Evolutionary conservation across 2,888 invertebrate genomes (phyloP).

Genomic region (Frankliniella fusca): DNA sequence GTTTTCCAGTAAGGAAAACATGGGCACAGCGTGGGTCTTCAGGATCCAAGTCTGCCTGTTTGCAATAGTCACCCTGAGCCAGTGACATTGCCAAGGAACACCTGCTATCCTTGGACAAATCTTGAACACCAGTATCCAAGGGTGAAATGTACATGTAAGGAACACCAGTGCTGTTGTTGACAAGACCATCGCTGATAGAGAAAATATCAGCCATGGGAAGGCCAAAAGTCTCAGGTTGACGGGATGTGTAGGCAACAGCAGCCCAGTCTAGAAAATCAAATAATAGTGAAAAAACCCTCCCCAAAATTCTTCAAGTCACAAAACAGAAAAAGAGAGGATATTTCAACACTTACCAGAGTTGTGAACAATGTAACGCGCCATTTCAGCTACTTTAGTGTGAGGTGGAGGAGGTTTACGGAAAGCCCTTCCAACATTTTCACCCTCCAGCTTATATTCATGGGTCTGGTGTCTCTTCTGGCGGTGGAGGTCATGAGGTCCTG

Average conservation of each 20-base stretch:
- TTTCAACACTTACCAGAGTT: constrained; percentile 55
- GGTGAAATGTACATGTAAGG: constrained; percentile 72
- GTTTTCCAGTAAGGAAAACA: constrained; percentile 63
- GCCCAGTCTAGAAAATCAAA: constrained; percentile 60
- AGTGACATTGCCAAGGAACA: constrained; percentile 65
- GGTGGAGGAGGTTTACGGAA: constrained; percentile 53
- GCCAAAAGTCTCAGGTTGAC: constrained; percentile 55
- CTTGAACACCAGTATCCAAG: constrained; percentile 63
- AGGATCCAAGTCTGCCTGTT: constrained; percentile 58
- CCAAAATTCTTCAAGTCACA: constrained; percentile 24
- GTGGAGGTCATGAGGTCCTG: neutral
- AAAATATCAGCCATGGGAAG: constrained; percentile 67
- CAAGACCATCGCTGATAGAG: constrained; percentile 66
- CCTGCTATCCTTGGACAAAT: constrained; percentile 60
- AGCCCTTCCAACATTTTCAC: neutral
- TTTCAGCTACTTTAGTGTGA: constrained; percentile 57
- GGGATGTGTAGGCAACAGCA: constrained; percentile 65
- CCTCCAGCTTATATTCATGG: neutral
- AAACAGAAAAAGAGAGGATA: no score
- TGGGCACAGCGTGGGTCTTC: constrained; percentile 75
- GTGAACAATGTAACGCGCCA: constrained; percentile 70
- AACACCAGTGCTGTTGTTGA: constrained; percentile 62
- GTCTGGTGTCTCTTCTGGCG: neutral
- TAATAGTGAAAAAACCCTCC: constrained; percentile 30
- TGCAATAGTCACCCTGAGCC: constrained; percentile 65